phyloP scores from a whole-genome alignment of 2,888 invertebrate genomes.

The Pherbina coryleti region DNA sequence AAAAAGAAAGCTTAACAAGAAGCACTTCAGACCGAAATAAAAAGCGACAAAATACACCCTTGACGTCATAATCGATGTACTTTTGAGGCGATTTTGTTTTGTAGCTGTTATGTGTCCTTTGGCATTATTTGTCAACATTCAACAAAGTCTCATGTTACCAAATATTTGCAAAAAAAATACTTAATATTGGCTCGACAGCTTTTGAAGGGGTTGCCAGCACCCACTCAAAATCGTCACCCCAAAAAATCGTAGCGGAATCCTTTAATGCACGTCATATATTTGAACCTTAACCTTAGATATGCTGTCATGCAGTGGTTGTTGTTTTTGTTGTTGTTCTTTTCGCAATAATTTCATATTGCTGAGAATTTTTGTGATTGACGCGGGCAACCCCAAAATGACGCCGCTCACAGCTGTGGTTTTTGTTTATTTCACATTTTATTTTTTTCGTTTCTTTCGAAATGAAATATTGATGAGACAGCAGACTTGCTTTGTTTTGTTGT shows the following conservation, averaged over 20 bases:
- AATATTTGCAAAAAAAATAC: constrained; percentile 2
- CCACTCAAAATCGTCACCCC: not conserved
- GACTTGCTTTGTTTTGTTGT: too few relatives aligned
- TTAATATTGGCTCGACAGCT: not conserved
- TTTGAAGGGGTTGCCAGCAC: not conserved
- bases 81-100: not conserved
- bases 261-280: constrained; percentile 3
- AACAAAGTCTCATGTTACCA: not conserved
- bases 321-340: not conserved
- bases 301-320: not conserved
- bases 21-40: too few relatives aligned
- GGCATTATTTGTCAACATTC: not conserved
- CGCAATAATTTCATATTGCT: not conserved
- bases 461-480: too few relatives aligned
- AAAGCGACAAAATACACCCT: not conserved
- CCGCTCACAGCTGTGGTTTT: not conserved
- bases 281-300: constrained; percentile 11
- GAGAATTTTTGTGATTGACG: not conserved
- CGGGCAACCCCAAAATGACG: constrained; percentile 14
- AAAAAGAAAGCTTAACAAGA: too few relatives aligned
- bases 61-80: constrained; percentile 18
- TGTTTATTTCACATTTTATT: too few relatives aligned
- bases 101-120: not conserved
- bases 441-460: too few relatives aligned
- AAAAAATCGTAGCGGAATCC: not conserved